Evolutionary conservation across 1,140 invertebrate species (phyloP).

Genomic region (Apocrypta bakeri): DNA sequence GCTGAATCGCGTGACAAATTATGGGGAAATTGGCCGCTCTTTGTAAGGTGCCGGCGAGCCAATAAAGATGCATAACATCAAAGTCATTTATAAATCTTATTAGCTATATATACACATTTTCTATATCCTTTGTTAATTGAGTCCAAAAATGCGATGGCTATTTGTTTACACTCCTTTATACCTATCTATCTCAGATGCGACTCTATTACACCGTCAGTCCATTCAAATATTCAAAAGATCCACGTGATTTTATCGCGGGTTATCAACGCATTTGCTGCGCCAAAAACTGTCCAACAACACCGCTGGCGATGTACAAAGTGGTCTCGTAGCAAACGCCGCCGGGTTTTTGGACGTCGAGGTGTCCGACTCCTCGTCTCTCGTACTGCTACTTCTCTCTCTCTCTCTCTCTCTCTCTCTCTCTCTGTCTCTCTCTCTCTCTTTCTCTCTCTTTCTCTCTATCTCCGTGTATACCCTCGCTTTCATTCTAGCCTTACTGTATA

Average conservation of each 20-base stretch:
- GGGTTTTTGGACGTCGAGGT: constrained; percentile 14
- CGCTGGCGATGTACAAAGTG: constrained; percentile 38
- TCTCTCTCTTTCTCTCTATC: background rate
- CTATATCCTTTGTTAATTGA: too few species aligned
- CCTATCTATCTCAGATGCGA: too few species aligned
- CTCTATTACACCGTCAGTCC: too few species aligned
- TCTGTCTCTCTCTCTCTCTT: background rate
- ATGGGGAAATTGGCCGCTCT: background rate
- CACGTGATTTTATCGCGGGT: constrained; percentile 1
- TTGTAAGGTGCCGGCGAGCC: background rate
- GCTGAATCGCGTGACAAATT: background rate
- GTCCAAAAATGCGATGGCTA: too few species aligned
- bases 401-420: too few species aligned
- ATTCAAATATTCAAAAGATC: constrained; percentile 20
- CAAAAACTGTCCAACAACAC: constrained; percentile 39
- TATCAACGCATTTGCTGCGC: constrained; percentile 26
- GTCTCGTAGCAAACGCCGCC: too few species aligned
- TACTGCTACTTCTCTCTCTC: background rate
- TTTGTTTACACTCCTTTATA: too few species aligned
- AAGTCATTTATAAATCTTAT: background rate
- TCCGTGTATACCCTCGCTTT: background rate
- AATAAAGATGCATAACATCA: background rate
- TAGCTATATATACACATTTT: too few species aligned
- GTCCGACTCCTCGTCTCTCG: background rate
- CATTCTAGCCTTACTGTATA: background rate